Base-by-base conservation (phyloP, 2,113 vertebrate species). In the Myocastor coypus region DNA sequence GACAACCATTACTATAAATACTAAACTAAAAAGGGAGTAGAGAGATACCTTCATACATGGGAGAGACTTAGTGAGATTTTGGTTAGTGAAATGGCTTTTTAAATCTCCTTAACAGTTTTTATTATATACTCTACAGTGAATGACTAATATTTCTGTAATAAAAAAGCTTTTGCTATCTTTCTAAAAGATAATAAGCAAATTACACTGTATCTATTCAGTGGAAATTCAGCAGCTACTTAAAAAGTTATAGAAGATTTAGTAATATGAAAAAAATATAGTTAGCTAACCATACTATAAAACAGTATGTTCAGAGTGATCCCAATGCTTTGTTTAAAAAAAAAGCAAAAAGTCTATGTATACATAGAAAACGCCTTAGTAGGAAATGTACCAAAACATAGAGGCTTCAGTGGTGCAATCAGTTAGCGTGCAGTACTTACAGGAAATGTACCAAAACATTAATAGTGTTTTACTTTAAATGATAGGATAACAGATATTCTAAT, bases 231-330 rank as follows among this genome's bases (percentile, higher is more conserved):
- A 81, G 57, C 46, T 86, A 80, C 46, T 96, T 34, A 75, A 93
- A 96, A 95, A 55, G 83, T 55, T 84, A 75, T 7, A 97, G 82
- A 68, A 71, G 64, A 93, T 69, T 92, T 85, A 75, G 50, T 57
- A 86, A 85, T 66, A 92, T 40, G 55, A 82, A 95, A 94, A 91
- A 77, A 57, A 59, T 3, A 61, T 40, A 68, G 88, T 68, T 94
- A 94, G 55, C 61, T 91, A 75, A 89, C 80, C 97, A 89, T 89
- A 96, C 78, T 87, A 89, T 87, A 95, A 71, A 95, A 96, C 81
- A 95, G 93, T 91, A 87, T 93, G 89, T 61, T 86, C 91, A 92
- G 75, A 95, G 94, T 95, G 89, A 95, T 93, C 89, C 93, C 93
- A 93, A 7, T 69, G 59, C 42, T 86, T 87, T 80, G 28, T 40